Base-by-base conservation (phyloP, 2,113 vertebrate genomes). In the Prinia subflava region DNA sequence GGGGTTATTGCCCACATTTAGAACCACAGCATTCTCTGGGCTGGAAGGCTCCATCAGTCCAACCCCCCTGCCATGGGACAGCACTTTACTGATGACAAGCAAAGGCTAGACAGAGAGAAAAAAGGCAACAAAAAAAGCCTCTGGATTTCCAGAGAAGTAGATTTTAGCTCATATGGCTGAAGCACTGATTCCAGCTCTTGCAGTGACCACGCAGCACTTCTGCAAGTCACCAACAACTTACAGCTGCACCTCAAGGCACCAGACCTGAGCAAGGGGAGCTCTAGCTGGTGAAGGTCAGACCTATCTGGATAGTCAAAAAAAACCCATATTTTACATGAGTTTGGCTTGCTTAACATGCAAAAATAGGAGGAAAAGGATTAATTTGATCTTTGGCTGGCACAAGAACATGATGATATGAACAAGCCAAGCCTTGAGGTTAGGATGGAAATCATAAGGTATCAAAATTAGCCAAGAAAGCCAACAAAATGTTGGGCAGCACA, bases 21-120 rank as follows among this genome's bases (percentile, higher is more conserved):
- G 49, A 77, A 69, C 39, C 63, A 69, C 31, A 21, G 46, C 22
- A 13, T 1, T 1, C 14, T 49, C 7, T 33, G 46, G 24, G 15
- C 13, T 69, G 28, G 41, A 44, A 81, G 6, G 21, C 41, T 39
- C 16, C 24, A 69, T 19, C 47, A 69, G n/a, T 57, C 55, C 64
- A 52, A 49, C 3, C 3, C 6, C 27, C 27, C n/a, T 3, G 1
- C 31, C n/a, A 44, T 0, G 13, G 46, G 8, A 52, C 44, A 77
- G 6, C 7, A 0, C 20, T 80, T 60, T 21, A 76, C 19, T 6
- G 2, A 47, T 33, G 39, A 62, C 42, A 77, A 83, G 57, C 35
- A 85, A 80, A 90, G 46, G n/a, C 64, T 30, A 41, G 56, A 68
- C 7, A 55, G 74, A 91, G 27, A 78, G 20, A 52, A 71, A 20